These are phyloP conservation scores for Lacerta bilineata DNA, from an alignment of 2,797 vertebrate genomes.

Conservation along the genomic window DNA sequence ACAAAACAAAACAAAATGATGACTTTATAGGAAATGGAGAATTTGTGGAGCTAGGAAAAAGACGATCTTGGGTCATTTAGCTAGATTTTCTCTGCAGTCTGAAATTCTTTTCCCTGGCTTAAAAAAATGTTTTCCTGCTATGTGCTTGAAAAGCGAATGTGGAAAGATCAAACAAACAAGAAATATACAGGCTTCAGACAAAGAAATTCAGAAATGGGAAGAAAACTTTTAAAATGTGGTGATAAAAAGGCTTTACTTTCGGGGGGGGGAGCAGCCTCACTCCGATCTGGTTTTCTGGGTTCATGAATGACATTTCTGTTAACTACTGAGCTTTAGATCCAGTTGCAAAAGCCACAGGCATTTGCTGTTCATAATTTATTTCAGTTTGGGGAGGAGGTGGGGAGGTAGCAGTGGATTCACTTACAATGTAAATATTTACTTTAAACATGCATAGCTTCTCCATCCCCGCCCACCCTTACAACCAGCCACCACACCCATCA, in stretches of 20 bases:
- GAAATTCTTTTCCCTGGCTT: background rate
- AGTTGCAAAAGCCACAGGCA: constrained; percentile 68
- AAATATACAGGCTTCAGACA: background rate
- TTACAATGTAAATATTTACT: constrained; percentile 68
- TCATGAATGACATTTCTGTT: constrained; percentile 49
- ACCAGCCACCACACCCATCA: background rate
- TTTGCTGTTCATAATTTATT: constrained; percentile 32
- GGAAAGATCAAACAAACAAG: background rate
- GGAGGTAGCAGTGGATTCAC: background rate
- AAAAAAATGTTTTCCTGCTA: background rate
- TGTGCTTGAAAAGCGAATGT: background rate
- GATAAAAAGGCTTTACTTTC: constrained; percentile 24
- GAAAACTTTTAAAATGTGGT: background rate
- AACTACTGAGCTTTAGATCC: constrained; percentile 41
- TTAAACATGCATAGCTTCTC: constrained; percentile 28
- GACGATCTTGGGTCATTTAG: background rate
- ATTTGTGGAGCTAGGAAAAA: too few relatives aligned
- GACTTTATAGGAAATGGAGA: background rate
- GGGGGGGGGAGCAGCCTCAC: constrained; percentile 43
- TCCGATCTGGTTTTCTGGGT: constrained; percentile 23
- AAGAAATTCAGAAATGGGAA: background rate
- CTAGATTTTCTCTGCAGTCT: background rate
- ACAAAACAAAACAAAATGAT: background rate
- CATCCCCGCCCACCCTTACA: background rate
- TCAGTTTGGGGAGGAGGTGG: constrained; percentile 30